Base-by-base conservation (phyloP, 2,113 vertebrate species). In the Cricetomys ansorgei region DNA sequence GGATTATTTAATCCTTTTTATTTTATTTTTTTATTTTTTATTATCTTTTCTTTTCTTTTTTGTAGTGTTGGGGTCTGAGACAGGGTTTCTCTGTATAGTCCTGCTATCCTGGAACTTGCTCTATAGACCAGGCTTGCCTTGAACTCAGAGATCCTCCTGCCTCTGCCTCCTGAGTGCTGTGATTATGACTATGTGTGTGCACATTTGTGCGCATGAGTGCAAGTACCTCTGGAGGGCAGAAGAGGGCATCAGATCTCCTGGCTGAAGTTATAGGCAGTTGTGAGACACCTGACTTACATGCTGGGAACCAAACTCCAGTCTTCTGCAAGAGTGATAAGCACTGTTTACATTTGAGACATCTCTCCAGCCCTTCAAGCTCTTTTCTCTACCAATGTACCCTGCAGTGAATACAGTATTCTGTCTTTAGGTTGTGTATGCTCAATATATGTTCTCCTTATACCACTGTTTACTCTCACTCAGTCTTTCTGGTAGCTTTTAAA, bases 341-440 rank as follows among this genome's bases (percentile, higher is more conserved):
- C 17, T 69, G 16, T 50, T 67, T n/a, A 86, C 45, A 11, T n/a
- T 37, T 86, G 64, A n/a, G 45, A 48, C 45, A 37, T 72, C 48
- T 69, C 62, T 55, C 50, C 37, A 55, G 37, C 23, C 2, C 23
- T 55, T 88, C 11, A 65, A 23, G 31, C 11, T 50, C 62, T 50
- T 53, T 5, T 73, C 23, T 27, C 37, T 86, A 1, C 69, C 64
- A 79, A 0, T 48, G n/a, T 92, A 72, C 65, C 31, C 67, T 64
- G 93, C 40, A 86, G 69, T 29, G 31, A n/a, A 53, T 86, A 94
- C 70, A 91, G 34, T 75, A 92, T 79, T 62, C n/a, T 95, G 13
- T 91, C 50, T 37, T 95, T 88, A 72, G 77, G 21, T 76, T 89
- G 40, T 62, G 3, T 88, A 91, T 96, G 88, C 76, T 94, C 50